These are phyloP conservation scores for Actenoides lindsayi DNA, from an alignment of 2,113 vertebrate genomes.

Conservation along the genomic window DNA sequence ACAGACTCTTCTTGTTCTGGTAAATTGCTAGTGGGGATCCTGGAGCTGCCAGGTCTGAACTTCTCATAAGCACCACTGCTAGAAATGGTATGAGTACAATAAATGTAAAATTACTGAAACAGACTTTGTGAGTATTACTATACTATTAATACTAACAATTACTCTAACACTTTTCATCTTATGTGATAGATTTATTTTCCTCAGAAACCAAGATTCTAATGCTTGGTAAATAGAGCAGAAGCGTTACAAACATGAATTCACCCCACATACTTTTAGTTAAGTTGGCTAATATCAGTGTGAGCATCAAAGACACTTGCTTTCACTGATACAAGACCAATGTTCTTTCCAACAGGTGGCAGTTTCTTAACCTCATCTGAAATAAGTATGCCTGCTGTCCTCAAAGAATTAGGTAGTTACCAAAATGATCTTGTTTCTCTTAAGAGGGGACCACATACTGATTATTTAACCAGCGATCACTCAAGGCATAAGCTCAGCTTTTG, in stretches of 20 bases:
- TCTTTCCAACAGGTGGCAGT: neutral
- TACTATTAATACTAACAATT: neutral
- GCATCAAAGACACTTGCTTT: neutral
- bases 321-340: neutral
- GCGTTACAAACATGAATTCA: neutral
- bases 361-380: neutral
- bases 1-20: neutral
- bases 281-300: neutral
- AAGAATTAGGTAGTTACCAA: neutral
- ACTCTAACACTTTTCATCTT: neutral
- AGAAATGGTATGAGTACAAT: neutral
- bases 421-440: neutral
- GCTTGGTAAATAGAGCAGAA: neutral
- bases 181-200: neutral
- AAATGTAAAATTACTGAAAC: neutral
- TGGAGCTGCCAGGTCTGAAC: neutral
- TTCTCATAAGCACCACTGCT: neutral
- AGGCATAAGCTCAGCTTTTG: neutral
- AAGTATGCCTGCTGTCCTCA: neutral
- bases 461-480: neutral
- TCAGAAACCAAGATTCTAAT: neutral
- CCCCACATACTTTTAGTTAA: neutral
- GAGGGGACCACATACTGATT: neutral
- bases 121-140: neutral
- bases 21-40: neutral